Percentiles rank a stretch among this genome's conserved stretches.
These are phyloP conservation scores for Leuciscus idus DNA, from an alignment of 2,113 vertebrate species.

Conservation along the genomic window DNA sequence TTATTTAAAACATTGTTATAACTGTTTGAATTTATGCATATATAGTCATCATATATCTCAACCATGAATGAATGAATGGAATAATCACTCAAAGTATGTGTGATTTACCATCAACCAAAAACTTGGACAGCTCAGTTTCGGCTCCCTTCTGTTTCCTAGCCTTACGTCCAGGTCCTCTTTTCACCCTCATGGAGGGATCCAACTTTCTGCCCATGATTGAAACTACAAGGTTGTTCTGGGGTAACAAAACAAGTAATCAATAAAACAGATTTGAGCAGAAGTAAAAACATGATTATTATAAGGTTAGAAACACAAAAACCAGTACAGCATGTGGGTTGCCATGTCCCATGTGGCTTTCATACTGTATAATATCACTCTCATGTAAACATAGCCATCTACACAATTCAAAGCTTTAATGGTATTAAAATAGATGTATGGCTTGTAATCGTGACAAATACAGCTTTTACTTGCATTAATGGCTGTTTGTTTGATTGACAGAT, in stretches of 20 bases:
- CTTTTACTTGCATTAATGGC: not conserved
- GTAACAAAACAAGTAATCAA: conserved; percentile 12
- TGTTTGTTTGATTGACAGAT: not conserved
- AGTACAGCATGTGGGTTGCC: not conserved
- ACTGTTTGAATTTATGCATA: no score
- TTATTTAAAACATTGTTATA: not conserved
- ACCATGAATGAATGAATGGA: not conserved
- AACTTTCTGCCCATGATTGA: conserved; percentile 88
- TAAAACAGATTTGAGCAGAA: not conserved
- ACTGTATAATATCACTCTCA: not conserved
- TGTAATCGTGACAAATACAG: not conserved
- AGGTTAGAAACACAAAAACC: not conserved
- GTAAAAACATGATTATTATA: not conserved
- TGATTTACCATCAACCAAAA: conserved; percentile 78
- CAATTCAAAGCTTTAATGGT: not conserved
- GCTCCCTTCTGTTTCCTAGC: conserved; percentile 89
- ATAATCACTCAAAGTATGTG: not conserved
- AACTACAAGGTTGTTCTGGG: conserved; percentile 50
- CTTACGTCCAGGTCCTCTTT: conserved; percentile 89
- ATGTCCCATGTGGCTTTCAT: conserved; percentile 14
- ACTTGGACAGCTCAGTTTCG: conserved; percentile 85
- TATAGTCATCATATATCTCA: not conserved
- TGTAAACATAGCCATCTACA: not conserved
- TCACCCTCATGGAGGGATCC: conserved; percentile 84
- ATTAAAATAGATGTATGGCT: not conserved